Base-by-base conservation (phyloP, 2,797 vertebrate species). In the Phoebastria nigripes region DNA sequence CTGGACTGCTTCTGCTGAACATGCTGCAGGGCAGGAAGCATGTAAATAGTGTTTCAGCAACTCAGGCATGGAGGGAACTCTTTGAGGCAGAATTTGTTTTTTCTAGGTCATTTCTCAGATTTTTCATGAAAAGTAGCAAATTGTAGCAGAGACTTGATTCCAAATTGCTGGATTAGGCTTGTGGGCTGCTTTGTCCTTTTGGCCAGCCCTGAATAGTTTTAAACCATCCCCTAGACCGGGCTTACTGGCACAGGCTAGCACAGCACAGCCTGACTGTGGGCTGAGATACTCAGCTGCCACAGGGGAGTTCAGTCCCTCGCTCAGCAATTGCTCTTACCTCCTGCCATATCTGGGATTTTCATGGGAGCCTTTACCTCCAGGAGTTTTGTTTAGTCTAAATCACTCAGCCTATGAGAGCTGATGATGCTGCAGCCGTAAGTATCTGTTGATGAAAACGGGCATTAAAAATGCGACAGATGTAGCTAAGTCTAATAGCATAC, bases 281-380 rank as follows among this genome's bases (percentile, higher is more conserved):
- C 69, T 70, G 72, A 55, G 62, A 49, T 18, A n/a, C 0, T 61
- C 33, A 14, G 35, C 70, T 66, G 70, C 29, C 29, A 17, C 1
- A 2, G 47, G 19, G 35, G 18, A 63, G 29, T 7, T 28, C 3
- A 4, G 39, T 11, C 49, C 51, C 33, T 84, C 0, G 0, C 47
- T 81, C 69, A 63, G 44, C 44, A 28, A 7, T 37, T 31, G 11
- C 49, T 55, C 52, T 55, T n/a, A 21, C 52, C 55, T 86, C 72
- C 61, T 89, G 80, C 35, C 9, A 1, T 14, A 46, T 6, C 58
- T 51, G 67, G 33, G 73, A n/a, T 82, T 93, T 78, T 86, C 80
- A 26, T 9, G 49, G 65, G 46, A 67, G 29, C 49, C 51, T 82
- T 72, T 31, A 31, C 61, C 39, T 79, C 55, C 14, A 6, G 59